These are phyloP conservation scores for Karalla daura DNA, from an alignment of 2,797 vertebrate genomes.

Conservation along the genomic window DNA sequence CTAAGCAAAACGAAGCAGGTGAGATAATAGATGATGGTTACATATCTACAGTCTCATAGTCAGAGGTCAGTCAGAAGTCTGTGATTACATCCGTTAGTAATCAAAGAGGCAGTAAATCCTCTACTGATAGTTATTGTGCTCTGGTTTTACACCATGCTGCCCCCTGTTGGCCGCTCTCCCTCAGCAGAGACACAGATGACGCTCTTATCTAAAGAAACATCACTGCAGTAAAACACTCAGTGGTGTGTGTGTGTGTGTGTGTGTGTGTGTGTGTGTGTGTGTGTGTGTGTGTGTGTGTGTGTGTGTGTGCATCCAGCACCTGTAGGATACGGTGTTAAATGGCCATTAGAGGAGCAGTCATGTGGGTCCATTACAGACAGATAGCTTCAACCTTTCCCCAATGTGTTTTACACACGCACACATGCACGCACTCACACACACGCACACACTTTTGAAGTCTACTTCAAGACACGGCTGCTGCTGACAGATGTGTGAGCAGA, in stretches of 20 bases:
- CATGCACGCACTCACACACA: no score
- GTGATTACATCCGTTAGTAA: neutral
- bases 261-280: neutral
- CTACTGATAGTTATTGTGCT: slow-evolving; percentile 18
- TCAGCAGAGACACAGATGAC: no score
- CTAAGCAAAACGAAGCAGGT: no score
- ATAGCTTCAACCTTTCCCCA: no score
- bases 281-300: neutral
- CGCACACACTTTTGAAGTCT: no score
- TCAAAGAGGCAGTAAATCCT: slow-evolving; percentile 23
- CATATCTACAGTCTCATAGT: no score
- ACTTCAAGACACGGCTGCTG: no score
- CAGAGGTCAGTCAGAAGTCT: no score
- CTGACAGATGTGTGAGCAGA: slow-evolving; percentile 20
- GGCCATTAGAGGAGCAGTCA: slow-evolving; percentile 35
- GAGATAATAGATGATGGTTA: no score
- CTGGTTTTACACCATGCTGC: slow-evolving; percentile 54
- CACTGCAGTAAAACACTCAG: neutral
- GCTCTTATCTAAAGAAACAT: no score
- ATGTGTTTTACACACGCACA: no score
- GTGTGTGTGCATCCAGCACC: neutral
- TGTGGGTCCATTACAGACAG: neutral
- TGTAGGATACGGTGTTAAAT: slow-evolving; percentile 30
- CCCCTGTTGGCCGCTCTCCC: slow-evolving; percentile 57
- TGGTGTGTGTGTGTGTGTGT: neutral